Evolutionary conservation across 2,888 invertebrate genomes (phyloP).

Genomic region (Nemotelus pantherinus): DNA sequence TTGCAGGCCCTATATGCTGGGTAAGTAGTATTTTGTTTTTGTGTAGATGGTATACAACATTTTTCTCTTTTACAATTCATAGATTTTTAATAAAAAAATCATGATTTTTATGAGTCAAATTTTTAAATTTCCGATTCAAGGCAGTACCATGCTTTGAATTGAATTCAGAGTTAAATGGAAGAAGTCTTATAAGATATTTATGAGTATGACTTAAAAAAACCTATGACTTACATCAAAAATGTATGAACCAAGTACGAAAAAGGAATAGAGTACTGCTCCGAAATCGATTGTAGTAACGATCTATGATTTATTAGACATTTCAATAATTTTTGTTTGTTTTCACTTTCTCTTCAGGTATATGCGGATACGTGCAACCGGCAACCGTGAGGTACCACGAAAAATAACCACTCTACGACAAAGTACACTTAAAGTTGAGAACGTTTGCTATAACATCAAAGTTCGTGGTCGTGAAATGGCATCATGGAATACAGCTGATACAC

Average conservation of each 20-base stretch:
- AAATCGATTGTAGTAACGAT: too few relatives aligned
- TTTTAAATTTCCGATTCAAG: background rate
- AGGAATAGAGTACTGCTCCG: too few relatives aligned
- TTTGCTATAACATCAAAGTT: constrained; percentile 82
- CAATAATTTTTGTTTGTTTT: background rate
- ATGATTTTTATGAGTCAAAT: background rate
- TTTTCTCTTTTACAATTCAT: too few relatives aligned
- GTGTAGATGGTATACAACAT: background rate
- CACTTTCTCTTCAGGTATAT: constrained; percentile 59
- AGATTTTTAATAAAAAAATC: too few relatives aligned
- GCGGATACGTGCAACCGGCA: constrained; percentile 66
- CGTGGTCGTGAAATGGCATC: constrained; percentile 78
- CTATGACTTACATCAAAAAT: too few relatives aligned
- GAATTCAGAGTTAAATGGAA: too few relatives aligned
- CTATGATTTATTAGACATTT: background rate
- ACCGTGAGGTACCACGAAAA: constrained; percentile 77
- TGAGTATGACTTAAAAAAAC: too few relatives aligned
- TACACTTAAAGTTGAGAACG: constrained; percentile 83
- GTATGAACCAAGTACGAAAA: too few relatives aligned
- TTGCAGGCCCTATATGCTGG: constrained; percentile 68
- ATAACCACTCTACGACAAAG: constrained; percentile 77
- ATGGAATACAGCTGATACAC: constrained; percentile 66
- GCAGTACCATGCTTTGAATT: too few relatives aligned
- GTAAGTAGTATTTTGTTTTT: constrained; percentile 52
- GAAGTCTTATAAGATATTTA: too few relatives aligned